phyloP scores from a whole-genome alignment of 2,888 invertebrate genomes.

The Sicus ferrugineus region DNA sequence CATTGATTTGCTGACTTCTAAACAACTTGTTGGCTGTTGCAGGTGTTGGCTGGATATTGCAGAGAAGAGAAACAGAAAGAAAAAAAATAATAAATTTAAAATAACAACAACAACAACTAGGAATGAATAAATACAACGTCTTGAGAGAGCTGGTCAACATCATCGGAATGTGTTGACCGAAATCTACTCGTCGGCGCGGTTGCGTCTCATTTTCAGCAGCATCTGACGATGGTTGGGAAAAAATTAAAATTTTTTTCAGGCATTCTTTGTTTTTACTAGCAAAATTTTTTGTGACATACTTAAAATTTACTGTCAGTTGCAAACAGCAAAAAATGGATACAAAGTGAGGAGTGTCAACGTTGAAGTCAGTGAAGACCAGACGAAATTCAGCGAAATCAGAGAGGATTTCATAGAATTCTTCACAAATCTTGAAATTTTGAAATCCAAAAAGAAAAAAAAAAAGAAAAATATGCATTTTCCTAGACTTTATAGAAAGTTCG shows the following conservation, averaged over 20 bases:
- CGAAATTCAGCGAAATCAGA: too few relatives aligned
- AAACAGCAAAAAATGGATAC: too few relatives aligned
- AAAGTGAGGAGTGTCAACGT: too few relatives aligned
- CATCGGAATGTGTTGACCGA: slow-evolving; percentile 23
- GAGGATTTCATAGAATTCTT: too few relatives aligned
- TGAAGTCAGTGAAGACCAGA: too few relatives aligned
- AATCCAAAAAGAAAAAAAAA: too few relatives aligned
- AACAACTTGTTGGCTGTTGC: neutral
- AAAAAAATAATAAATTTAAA: neutral
- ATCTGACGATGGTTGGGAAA: neutral
- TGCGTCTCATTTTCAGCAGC: neutral
- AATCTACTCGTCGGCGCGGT: slow-evolving; percentile 2
- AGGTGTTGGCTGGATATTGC: slow-evolving; percentile 1
- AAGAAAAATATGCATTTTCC: too few relatives aligned
- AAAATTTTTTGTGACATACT: neutral
- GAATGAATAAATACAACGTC: neutral
- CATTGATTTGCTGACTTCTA: neutral
- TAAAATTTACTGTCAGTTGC: slow-evolving; percentile 2
- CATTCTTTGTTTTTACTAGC: neutral
- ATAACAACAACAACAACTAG: too few relatives aligned
- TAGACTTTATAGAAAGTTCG: too few relatives aligned
- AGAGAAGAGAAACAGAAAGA: neutral
- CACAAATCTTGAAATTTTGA: too few relatives aligned
- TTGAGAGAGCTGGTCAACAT: neutral
- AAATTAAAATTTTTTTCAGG: neutral